A percentile compares a stretch with the other conserved stretches of the same genome.
Evolutionary conservation across 2,113 vertebrate species (phyloP).

Genomic region (Saiga tatarica): DNA sequence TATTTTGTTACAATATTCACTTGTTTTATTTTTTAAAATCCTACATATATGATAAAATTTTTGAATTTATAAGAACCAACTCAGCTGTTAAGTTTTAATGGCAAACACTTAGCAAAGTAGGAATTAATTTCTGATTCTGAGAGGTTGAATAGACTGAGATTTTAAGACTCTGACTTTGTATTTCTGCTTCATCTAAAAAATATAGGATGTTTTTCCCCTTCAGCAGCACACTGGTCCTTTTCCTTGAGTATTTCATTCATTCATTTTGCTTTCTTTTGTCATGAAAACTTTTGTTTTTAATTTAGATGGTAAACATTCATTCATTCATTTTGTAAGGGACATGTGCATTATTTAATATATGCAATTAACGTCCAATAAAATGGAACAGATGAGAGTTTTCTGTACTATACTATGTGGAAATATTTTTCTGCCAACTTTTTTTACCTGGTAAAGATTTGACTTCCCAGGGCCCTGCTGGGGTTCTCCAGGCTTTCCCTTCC

Average conservation of each 20-base stretch:
- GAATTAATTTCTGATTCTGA: constrained; percentile 14
- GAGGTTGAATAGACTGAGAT: not conserved
- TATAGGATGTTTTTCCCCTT: not conserved
- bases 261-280: not conserved
- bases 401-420: not conserved
- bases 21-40: not conserved
- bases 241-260: not conserved
- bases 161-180: not conserved
- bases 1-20: not conserved
- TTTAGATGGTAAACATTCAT: not conserved
- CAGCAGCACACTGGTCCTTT: not conserved
- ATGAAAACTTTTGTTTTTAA: not conserved
- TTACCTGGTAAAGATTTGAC: not conserved
- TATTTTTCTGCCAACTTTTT: not conserved
- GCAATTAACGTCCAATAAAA: not conserved
- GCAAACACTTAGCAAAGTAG: not conserved
- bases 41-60: not conserved
- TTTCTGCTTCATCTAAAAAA: constrained; percentile 31
- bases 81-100: not conserved
- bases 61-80: not conserved
- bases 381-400: not conserved
- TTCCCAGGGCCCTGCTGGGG: not conserved
- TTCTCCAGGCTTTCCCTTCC: not conserved
- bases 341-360: not conserved
- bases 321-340: not conserved